Conservation (phyloP, 2,888 invertebrate genomes). For the Scaptomyza cyrtandrae region DNA sequence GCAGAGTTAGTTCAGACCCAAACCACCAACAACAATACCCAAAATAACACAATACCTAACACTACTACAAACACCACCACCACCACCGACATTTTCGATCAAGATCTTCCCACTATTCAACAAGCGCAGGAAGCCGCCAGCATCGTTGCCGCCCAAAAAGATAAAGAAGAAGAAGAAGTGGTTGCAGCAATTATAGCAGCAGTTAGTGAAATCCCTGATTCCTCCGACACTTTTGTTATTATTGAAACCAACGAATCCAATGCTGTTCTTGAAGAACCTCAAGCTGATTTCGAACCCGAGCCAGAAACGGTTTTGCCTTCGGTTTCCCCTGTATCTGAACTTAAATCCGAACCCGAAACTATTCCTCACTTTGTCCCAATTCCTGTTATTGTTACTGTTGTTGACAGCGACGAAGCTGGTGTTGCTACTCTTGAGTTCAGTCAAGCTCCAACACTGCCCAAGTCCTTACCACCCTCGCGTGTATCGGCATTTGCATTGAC, state of each 20-base stretch:
- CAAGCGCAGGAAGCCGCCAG: slow-evolving; percentile 45
- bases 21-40: slow-evolving; percentile 43
- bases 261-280: slow-evolving; percentile 3
- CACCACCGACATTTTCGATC: slow-evolving; percentile 39
- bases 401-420: slow-evolving; percentile 3
- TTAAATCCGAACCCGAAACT: neutral
- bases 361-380: slow-evolving; percentile 8
- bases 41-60: slow-evolving; percentile 58
- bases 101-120: slow-evolving; percentile 32
- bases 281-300: slow-evolving; percentile 2
- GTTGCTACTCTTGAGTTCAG: slow-evolving; percentile 43
- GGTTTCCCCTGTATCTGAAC: slow-evolving; percentile 35
- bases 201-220: slow-evolving; percentile 59
- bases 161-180: slow-evolving; percentile 69
- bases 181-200: slow-evolving; percentile 71
- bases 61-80: slow-evolving; percentile 38
- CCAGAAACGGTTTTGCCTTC: slow-evolving; percentile 19
- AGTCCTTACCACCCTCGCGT: slow-evolving; percentile 90
- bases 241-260: slow-evolving; percentile 27
- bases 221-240: slow-evolving; percentile 55
- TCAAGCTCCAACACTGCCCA: slow-evolving; percentile 88
- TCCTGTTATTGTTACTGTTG: slow-evolving; percentile 9
- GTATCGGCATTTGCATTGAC: slow-evolving; percentile 89
- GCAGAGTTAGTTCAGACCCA: slow-evolving; percentile 79
- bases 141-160: slow-evolving; percentile 31